These are phyloP conservation scores for Halictus ligatus DNA, from an alignment of 2,888 invertebrate species.

Conservation along the genomic window DNA sequence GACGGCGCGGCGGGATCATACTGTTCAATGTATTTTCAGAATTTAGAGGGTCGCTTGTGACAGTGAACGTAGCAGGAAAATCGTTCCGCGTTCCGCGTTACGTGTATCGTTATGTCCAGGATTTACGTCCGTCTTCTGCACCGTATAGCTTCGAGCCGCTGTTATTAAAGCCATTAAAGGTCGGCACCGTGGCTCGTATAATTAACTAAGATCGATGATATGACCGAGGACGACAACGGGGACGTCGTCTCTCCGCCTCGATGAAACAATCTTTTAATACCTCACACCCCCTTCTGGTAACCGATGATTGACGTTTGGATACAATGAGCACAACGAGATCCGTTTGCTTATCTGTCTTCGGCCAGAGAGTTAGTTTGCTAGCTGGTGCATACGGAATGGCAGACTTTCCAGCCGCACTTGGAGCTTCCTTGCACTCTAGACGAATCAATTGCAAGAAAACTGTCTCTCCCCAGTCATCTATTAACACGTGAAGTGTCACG, in stretches of 20 bases:
- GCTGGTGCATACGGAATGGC: slow-evolving; percentile 17
- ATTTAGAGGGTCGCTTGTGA: neutral
- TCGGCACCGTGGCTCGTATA: slow-evolving; percentile 63
- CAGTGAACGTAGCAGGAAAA: neutral
- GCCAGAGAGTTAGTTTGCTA: slow-evolving; percentile 20
- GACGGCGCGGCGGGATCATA: neutral
- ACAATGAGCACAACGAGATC: slow-evolving; percentile 23
- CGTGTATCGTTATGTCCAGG: slow-evolving; percentile 25
- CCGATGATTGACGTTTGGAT: slow-evolving; percentile 49
- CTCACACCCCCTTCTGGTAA: slow-evolving; percentile 26
- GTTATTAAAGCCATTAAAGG: slow-evolving; percentile 69
- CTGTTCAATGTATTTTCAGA: neutral
- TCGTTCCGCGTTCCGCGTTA: slow-evolving; percentile 25
- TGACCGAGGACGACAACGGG: slow-evolving; percentile 45
- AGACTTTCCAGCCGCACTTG: neutral
- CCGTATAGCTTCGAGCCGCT: slow-evolving; percentile 40
- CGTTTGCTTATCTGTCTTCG: slow-evolving; percentile 36
- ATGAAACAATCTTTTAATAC: slow-evolving; percentile 56
- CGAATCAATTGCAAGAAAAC: neutral
- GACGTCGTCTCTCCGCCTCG: slow-evolving; percentile 37
- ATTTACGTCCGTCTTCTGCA: slow-evolving; percentile 50
- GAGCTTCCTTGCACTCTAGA: neutral
- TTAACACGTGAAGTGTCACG: neutral
- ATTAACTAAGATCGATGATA: slow-evolving; percentile 71
- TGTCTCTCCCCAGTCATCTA: neutral